Base-by-base conservation (phyloP, 2,113 vertebrate genomes). In the Procavia capensis region DNA sequence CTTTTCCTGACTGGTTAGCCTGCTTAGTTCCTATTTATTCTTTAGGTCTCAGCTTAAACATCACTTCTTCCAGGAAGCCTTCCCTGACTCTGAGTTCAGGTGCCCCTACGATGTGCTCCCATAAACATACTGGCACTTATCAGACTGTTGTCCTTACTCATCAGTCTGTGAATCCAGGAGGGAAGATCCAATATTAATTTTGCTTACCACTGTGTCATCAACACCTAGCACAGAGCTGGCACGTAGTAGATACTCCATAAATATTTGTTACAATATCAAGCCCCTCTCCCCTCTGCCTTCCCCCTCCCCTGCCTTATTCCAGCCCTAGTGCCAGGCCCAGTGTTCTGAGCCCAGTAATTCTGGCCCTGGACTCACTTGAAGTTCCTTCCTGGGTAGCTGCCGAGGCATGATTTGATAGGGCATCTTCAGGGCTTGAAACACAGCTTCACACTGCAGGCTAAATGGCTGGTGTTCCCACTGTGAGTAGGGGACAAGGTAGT, bases 371-470 rank as follows among this genome's bases (percentile, higher is more conserved):
- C 94, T 95, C 97, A 99, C 99, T 98, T 99, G 99, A 96, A 99
- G 99, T 64, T 97, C 95, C 92, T 98, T 98, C 39, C 92, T 98
- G 80, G 99, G 98, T 36, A 95, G 92, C 17, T 98, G 91, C 79
- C 63, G 98, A 72, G 99, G 99, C 27, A 96, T 96, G 96, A 99
- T 99, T 54, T 97, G 97, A 72, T 99, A 99, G 0, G 99, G 99
- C 98, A 99, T 99, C 95, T 98, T 98, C 91, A 98, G 95, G 64
- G 99, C 99, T 24, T 97, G 98, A 96, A 98, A 99, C 57, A 96
- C 96, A 25, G 99, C 99, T 74, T 99, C 95, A 47, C 99, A 99
- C 93, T 99, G 99, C 78, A 99, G 97, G 85, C 98, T 97, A 61
- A 98, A 98, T 1, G 98, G 98, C 90, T 99, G 99, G 85, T 99